A percentile compares a stretch with the other conserved stretches of the same genome.
Conservation (phyloP, 92 coral and sea anemone species). For the Paragorgia papillata region DNA sequence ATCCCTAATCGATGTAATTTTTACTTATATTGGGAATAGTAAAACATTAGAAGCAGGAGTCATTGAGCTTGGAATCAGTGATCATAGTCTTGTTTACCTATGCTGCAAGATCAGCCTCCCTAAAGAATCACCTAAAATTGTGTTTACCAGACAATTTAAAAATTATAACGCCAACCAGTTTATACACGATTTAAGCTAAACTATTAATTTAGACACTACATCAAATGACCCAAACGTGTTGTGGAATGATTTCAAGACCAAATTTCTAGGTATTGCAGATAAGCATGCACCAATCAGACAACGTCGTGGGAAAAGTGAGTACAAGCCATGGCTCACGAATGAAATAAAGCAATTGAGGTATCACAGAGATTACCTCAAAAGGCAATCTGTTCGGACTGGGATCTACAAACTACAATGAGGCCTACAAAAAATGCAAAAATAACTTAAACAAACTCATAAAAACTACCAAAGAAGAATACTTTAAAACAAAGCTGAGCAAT, state of each 20-base stretch:
- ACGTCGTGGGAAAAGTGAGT: conserved; percentile 1
- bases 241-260: conserved; percentile 26
- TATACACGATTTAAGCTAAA: too few relatives aligned
- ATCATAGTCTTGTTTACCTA: too few relatives aligned
- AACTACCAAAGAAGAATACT: conserved; percentile 20
- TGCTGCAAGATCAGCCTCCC: conserved; percentile 4
- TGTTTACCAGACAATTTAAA: conserved; percentile 11
- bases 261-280: neutral
- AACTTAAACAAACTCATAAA: conserved; percentile 20
- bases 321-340: neutral
- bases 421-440: conserved; percentile 18
- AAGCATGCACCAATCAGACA: conserved; percentile 10
- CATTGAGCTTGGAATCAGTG: conserved; percentile 1
- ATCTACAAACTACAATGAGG: neutral
- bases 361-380: conserved; percentile 24
- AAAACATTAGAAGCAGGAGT: too few relatives aligned
- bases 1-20: conserved; percentile 4
- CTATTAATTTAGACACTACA: neutral
- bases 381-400: neutral
- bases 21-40: conserved; percentile 1
- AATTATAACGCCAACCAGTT: conserved; percentile 15
- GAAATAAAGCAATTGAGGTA: neutral
- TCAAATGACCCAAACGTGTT: conserved; percentile 1
- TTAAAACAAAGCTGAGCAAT: neutral
- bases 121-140: neutral